phyloP scores from a whole-genome alignment of 2,797 vertebrate species.

The Myripristis murdjan region DNA sequence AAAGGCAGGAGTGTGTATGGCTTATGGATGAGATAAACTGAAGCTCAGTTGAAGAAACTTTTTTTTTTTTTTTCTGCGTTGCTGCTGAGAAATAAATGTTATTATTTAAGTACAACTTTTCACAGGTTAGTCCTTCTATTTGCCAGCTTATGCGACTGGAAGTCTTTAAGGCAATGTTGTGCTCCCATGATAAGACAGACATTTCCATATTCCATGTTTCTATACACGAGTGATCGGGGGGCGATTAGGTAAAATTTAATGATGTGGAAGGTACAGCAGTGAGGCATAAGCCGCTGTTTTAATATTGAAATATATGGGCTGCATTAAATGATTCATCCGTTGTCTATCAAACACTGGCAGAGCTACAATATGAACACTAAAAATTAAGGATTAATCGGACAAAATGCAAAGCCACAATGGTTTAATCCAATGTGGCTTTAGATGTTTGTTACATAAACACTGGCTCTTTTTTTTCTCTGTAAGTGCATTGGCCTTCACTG shows the following conservation, averaged over 20 bases:
- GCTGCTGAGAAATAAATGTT: neutral
- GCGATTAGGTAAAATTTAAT: neutral
- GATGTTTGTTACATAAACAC: neutral
- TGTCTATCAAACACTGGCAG: neutral
- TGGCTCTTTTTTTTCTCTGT: neutral
- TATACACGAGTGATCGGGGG: neutral
- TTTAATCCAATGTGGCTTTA: no score
- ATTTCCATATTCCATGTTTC: neutral
- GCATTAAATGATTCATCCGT: no score
- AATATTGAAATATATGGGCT: neutral
- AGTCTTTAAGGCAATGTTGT: constrained; percentile 4
- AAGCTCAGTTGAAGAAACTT: neutral
- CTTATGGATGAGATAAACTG: constrained; percentile 17
- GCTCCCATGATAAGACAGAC: neutral
- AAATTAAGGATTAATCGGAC: neutral
- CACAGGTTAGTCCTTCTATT: constrained; percentile 2
- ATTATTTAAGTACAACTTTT: neutral
- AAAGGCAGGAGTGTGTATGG: constrained; percentile 11
- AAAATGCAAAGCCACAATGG: neutral
- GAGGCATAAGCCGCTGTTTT: neutral
- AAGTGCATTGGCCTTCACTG: constrained; percentile 3
- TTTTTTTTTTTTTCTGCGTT: neutral
- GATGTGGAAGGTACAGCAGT: neutral
- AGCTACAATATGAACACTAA: neutral
- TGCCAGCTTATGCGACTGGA: neutral